Evolutionary conservation across 2,797 vertebrate genomes (phyloP).

Genomic region (Enteromius mattozi): DNA sequence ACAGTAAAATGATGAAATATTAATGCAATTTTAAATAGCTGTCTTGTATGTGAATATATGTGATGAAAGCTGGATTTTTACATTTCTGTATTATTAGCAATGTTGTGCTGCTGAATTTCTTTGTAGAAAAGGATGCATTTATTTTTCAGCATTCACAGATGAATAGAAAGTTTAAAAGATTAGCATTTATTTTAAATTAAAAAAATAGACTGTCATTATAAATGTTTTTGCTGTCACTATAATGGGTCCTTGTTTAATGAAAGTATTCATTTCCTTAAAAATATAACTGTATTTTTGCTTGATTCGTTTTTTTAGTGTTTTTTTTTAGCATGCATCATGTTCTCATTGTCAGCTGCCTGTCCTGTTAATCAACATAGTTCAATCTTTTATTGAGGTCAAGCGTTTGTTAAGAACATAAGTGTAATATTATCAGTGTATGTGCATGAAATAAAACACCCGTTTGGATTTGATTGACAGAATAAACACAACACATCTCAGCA

Average conservation of each 20-base stretch:
- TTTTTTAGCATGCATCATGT: background rate
- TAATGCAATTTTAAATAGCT: no score
- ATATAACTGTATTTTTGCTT: no score
- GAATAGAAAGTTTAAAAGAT: background rate
- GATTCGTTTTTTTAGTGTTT: no score
- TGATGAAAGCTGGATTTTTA: background rate
- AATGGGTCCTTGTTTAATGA: background rate
- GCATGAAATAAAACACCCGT: conserved; percentile 4
- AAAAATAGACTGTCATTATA: background rate
- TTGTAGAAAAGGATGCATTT: background rate
- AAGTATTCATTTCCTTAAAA: background rate
- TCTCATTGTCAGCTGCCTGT: background rate
- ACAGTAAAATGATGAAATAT: background rate
- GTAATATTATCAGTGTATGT: conserved; percentile 10
- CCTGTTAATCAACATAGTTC: background rate
- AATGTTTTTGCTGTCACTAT: background rate
- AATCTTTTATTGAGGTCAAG: background rate
- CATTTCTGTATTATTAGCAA: background rate
- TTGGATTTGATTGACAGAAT: conserved; percentile 24
- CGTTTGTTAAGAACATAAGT: conserved; percentile 1
- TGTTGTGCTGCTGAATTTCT: background rate
- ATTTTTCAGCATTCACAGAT: background rate
- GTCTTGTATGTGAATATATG: background rate
- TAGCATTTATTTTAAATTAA: background rate
- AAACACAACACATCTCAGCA: conserved; percentile 24